Base-by-base conservation (phyloP, 2,797 vertebrate genomes). In the Hippopotamyrus pictus region DNA sequence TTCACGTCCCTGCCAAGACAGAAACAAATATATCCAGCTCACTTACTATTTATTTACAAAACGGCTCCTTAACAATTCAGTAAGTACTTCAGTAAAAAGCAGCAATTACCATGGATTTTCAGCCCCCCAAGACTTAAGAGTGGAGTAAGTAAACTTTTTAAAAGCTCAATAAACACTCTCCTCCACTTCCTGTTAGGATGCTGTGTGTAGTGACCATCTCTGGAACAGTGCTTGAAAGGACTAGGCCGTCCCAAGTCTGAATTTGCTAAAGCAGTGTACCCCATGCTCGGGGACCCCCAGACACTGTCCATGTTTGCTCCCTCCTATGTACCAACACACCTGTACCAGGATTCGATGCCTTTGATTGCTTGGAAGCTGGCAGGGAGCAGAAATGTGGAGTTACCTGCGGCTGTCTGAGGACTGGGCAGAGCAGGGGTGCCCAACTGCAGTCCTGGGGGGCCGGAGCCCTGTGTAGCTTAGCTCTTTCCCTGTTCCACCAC, bases 1-100 rank as follows among this genome's bases (percentile, higher is more conserved):
- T 99, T 99, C 88, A 99, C 97, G 94, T 99, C 98, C 95, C 98
- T 99, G 95, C 14, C 92, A 88, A 91, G 90, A 90, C 91, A 91
- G 95, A 51, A 92, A 94, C 88, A 89, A 83, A 83, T 48, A 46
- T 4, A 83, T n/a, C 14, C n/a, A 83, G 44, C 37, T 83, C 29
- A 73, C 65, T 73, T 73, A 17, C 29, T 73, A 37, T 73, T 73
- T 73, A 73, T 37, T 73, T 73, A 73, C 33, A 73, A 37, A 73
- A 73, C 41, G 4, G 41, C 37, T 82, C 37, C 41, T 41, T 82
- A n/a, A 82, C 17, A 82, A 82, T 82, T 44, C 17, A n/a, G 76
- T 46, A 82, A 19, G 37, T 82, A 82, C 76, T 82, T 46, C 76
- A 46, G 37, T 8, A 82, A 37, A 46, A 79, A n/a, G 7, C 19